Percentiles rank a stretch among this genome's conserved stretches.
Conservation (phyloP, 2,888 invertebrate genomes). For the Aradus depressus region DNA sequence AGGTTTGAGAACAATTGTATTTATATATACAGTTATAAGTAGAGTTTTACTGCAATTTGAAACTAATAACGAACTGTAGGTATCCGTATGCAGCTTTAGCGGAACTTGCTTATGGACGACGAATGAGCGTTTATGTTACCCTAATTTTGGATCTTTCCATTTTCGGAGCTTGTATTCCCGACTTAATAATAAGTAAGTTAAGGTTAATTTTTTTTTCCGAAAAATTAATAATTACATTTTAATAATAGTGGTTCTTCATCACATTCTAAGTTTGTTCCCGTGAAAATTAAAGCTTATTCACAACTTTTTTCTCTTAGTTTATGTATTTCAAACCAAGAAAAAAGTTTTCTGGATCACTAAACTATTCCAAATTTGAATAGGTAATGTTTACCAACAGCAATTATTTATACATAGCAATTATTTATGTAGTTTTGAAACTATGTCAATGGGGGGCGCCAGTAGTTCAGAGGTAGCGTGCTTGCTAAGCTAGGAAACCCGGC, state of each 20-base stretch:
- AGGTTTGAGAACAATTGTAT: conserved; percentile 36
- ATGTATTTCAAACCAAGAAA: background rate
- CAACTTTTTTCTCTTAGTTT: background rate
- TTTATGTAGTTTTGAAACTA: no score
- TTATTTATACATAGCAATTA: no score
- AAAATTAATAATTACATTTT: no score
- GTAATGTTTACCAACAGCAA: no score
- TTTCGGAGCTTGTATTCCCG: conserved; percentile 67
- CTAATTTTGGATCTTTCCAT: conserved; percentile 61
- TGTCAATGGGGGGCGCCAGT: no score
- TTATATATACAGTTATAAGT: background rate
- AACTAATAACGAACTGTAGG: conserved; percentile 38
- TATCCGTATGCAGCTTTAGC: conserved; percentile 78
- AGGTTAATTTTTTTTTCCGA: background rate
- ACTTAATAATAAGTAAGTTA: conserved; percentile 58
- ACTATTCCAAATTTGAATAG: background rate
- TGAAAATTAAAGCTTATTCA: background rate
- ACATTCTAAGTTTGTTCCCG: no score
- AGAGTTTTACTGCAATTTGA: background rate
- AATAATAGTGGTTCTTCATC: no score
- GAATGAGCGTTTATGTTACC: conserved; percentile 50
- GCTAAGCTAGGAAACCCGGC: no score
- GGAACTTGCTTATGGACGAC: conserved; percentile 60
- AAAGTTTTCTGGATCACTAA: background rate
- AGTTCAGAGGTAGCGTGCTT: no score